Base-by-base conservation (phyloP, 2,113 vertebrate species). In the Craseonycteris thonglongyai region DNA sequence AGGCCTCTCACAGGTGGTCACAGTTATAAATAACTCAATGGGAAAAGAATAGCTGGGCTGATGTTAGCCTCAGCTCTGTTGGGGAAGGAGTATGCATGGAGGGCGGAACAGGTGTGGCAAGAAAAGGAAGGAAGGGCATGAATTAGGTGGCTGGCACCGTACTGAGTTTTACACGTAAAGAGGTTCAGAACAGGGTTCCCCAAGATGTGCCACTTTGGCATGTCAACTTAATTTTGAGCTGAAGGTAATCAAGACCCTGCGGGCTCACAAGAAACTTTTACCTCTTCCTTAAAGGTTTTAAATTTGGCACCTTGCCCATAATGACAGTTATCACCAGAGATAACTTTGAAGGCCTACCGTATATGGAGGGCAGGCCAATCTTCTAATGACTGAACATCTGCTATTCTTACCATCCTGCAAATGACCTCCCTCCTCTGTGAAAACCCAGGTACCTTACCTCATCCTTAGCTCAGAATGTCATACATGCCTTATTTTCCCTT, bases 1-100 rank as follows among this genome's bases (percentile, higher is more conserved):
- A 33, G 80, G n/a, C 26, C 1, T 0, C 75, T 65, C 69, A 49
- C 78, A 83, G 90, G 93, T 69, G 92, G 82, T 87, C 75, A 69
- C 35, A 40, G 86, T 30, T 92, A 91, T 93, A 96, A 96, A 97
- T 93, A 93, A 45, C 54, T 56, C 68, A 42, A 18, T 4, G 0
- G 63, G 56, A 51, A 66, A 59, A 59, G 74, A 69, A 54, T 58
- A 4, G 15, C 24, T 49, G 66, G 88, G 74, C 79, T 79, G 90
- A 61, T 79, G 91, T 94, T 91, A 94, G 83, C 47, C 63, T 82
- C 28, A 54, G 45, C 45, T 35, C 65, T 21, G n/a, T 40, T 68
- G 90, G 87, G 83, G 90, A 95, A 86, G 78, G n/a, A 0, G 49
- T 54, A 78, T 85, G 93, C 18, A 28, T 5, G 15, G 66, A 61